Base-by-base conservation (phyloP, 37 sponge, comb jelly and placozoan species). In the Eunapius fragilis region DNA sequence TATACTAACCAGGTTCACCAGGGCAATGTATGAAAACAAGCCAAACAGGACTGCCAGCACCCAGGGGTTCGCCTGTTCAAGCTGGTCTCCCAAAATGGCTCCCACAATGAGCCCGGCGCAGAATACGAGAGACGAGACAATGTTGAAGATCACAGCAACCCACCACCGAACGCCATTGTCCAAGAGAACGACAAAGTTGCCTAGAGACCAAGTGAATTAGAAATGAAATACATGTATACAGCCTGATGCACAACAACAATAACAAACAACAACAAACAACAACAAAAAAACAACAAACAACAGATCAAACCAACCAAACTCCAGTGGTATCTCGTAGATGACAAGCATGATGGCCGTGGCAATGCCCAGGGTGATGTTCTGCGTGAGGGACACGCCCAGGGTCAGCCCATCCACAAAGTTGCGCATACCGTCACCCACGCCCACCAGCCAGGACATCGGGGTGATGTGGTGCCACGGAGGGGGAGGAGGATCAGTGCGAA, bases 361-460 rank as follows among this genome's bases (percentile, higher is more conserved):
- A 23, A 95, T 67, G 5, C 96, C 96, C 25, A 88, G 87, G 4
- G 91, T 74, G 41, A 96, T 87, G 73, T 91, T 90, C 71, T 76
- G 71, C 0, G 91, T 77, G 30, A 92, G 87, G 47, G 96, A 83
- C 28, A 91, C 93, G 0, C 96, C 96, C 73, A 96, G 80, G 50
- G 93, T 93, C 69, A 96, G 28, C 33, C 96, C 96, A 68, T 96
- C 94, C 45, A 87, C 89, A 93, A 92, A 96, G 91, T 96, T 96
- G 83, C 93, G 93, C 13, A 91, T 41, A 0, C 87, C 91, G 78
- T 93, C 96, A 19, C 93, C 96, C 1, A 92, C 17, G 34, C 85
- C 80, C 70, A 92, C 85, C 25, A 92, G 34, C 93, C 89, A 89
- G 25, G 89, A 83, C 24, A 92, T 83, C 41, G 92, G 88, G 68